Evolutionary conservation across 2,113 vertebrate genomes (phyloP), one percentile per base, ranked within the genome.

Genomic region (Reinhardtius hippoglossoides): DNA sequence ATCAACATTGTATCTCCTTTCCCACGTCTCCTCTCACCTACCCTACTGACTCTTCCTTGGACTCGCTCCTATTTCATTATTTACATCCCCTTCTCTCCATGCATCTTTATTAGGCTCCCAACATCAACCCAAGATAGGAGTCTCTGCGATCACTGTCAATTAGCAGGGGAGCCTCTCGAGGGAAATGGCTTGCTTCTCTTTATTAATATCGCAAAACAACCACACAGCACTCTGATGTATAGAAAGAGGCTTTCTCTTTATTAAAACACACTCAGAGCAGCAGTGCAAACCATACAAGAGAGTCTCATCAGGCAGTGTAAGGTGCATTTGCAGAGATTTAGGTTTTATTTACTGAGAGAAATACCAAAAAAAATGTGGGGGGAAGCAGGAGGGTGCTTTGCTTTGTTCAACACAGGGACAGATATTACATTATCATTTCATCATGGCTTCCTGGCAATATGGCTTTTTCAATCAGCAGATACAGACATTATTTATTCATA

Each of bases 351-450:
- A 82, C 54, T 35, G 18, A 60, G 65, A 78, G 42, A 82, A 72
- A 44, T 18, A 44, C 3, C 21, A 62, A 40, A 9, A 62, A 63
- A 35, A 37, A 9, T n/a, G 1, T 15, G 23, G 13, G 46, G 16
- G 26, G 12, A 27, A 20, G 40, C 1, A 26, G 52, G 71, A 12
- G 65, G 67, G 37, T 58, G 70, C 69, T 71, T 81, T 60, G 58
- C 82, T 91, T 91, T 91, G 88, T 88, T 89, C 83, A 75, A 66
- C 81, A 77, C 67, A 67, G 64, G 81, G 69, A 76, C 74, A 89
- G 78, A 90, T 91, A 92, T 91, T 91, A 90, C 90, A 92, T 91
- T 88, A 85, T 90, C 86, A 89, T 92, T 92, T 92, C 87, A 93
- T 90, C 88, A 91, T 84, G 86, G 87, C 88, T 90, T 84, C 79